Base-by-base conservation (phyloP, 1,140 invertebrate species). In the Aphaenogaster floridana region DNA sequence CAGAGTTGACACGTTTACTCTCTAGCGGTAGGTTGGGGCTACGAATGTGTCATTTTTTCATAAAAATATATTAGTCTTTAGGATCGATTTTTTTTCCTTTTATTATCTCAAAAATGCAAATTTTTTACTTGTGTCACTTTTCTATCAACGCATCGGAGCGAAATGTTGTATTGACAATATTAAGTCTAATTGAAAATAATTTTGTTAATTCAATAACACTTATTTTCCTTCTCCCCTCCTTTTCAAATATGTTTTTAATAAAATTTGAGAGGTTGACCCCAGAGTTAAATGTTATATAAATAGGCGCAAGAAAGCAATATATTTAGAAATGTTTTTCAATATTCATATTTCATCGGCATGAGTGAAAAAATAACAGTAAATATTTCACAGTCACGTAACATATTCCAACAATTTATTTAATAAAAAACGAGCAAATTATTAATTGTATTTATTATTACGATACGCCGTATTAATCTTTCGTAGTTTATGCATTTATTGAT, bases 391-490 rank as follows among this genome's bases (percentile, higher is more conserved):
- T 68, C 36, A 42, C 17, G 9, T 66, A 66, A 42, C 9, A 42
- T 42, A 66, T 66, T 17, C 7, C 17, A 66, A 39, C 15, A 21
- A 68, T 68, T 66, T 66, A 63, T 63, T 64, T 36, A 66, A 45
- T 68, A 21, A 68, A 45, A 68, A 11, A 11, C 28, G 1, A 17
- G 15, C 17, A 13, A 68, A 42, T 42, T 66, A 21, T 42, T 42
- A 39, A 66, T 66, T 1, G 1, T 34, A 45, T 45, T 68, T 21
- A 68, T 68, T n/a, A 66, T 21, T 42, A 34, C 13, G 5, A 15
- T 9, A 5, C 61, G 61, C 5, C 15, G 6, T 63, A 63, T 63
- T 17, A 61, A 34, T 7, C 34, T 63, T 36, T 63, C 15, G 13
- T 17, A 36, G 34, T 13, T 34, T 61, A 34, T 61, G 21, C 9